A percentile compares a stretch with the other conserved stretches of the same genome.
Conservation (phyloP, 2,888 invertebrate genomes). For the Loripinus fragilis region DNA sequence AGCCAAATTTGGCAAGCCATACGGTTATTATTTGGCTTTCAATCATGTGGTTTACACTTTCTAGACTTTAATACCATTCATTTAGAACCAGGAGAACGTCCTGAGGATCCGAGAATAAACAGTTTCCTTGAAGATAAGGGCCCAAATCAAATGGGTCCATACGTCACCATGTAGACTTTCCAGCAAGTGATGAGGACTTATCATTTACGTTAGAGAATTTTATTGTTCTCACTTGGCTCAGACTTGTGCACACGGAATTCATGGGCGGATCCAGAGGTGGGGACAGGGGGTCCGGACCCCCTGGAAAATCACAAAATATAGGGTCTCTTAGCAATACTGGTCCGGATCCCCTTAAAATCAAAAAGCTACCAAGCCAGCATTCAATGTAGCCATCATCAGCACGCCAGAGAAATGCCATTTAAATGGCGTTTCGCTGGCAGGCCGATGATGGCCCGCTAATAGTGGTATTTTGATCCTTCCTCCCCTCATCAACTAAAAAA, state of each 20-base stretch:
- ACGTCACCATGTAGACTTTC: slow-evolving; percentile 12
- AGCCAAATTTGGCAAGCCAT: slow-evolving; percentile 57
- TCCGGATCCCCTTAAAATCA: too few species aligned
- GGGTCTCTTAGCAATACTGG: too few species aligned
- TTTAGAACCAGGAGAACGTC: slow-evolving; percentile 51
- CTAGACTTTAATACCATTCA: slow-evolving; percentile 46
- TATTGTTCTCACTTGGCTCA: not conserved
- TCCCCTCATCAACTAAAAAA: too few species aligned
- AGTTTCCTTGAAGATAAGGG: slow-evolving; percentile 59
- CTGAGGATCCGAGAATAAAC: slow-evolving; percentile 51
- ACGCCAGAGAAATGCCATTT: too few species aligned
- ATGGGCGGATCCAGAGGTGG: too few species aligned
- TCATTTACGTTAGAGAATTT: not conserved
- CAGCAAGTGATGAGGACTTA: not conserved
- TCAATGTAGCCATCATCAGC: too few species aligned
- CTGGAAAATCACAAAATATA: too few species aligned
- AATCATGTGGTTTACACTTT: slow-evolving; percentile 60
- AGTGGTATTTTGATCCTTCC: too few species aligned
- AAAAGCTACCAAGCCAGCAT: too few species aligned
- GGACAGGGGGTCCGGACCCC: too few species aligned
- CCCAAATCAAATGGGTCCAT: slow-evolving; percentile 10
- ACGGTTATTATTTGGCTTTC: slow-evolving; percentile 63
- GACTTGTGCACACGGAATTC: not conserved
- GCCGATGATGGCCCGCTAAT: too few species aligned
- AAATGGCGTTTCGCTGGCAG: too few species aligned